These are phyloP conservation scores for Rhynchophorus ferrugineus DNA, from an alignment of 1,140 invertebrate genomes.

Conservation along the genomic window DNA sequence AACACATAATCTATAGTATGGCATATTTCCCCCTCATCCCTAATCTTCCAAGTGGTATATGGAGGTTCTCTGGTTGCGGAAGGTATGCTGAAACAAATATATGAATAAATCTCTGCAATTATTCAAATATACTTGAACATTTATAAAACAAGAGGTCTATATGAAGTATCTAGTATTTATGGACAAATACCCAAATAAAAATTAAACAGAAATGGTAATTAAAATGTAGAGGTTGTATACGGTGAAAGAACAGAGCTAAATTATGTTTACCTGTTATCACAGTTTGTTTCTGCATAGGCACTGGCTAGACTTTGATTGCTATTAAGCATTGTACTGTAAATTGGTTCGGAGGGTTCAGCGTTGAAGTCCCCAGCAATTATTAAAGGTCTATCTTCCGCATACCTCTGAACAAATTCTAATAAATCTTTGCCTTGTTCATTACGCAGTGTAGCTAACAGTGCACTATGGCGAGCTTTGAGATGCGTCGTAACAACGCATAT, in stretches of 20 bases:
- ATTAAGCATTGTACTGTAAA: conserved; percentile 54
- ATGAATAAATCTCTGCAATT: conserved; percentile 1
- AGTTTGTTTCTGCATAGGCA: conserved; percentile 44
- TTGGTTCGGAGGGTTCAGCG: conserved; percentile 65
- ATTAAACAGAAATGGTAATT: too few relatives aligned
- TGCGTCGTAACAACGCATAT: conserved; percentile 69
- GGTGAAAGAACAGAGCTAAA: too few relatives aligned
- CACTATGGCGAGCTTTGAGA: conserved; percentile 66
- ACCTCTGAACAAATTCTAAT: conserved; percentile 51
- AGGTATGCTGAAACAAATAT: conserved; percentile 23
- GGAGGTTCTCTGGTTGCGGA: conserved; percentile 52
- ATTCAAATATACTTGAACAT: neutral
- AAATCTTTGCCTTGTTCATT: conserved; percentile 71
- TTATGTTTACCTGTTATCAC: too few relatives aligned
- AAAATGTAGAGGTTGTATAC: too few relatives aligned
- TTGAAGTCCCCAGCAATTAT: conserved; percentile 75
- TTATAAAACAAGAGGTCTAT: neutral
- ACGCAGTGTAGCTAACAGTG: conserved; percentile 58
- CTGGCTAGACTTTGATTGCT: conserved; percentile 44
- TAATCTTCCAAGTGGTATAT: conserved; percentile 74
- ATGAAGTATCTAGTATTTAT: conserved; percentile 8
- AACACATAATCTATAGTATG: conserved; percentile 78
- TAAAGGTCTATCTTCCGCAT: conserved; percentile 48
- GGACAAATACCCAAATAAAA: too few relatives aligned
- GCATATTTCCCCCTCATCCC: conserved; percentile 62